Evolutionary conservation across 2,888 invertebrate species (phyloP), one percentile per base, ranked within the genome.

Genomic region (Idaea straminata): DNA sequence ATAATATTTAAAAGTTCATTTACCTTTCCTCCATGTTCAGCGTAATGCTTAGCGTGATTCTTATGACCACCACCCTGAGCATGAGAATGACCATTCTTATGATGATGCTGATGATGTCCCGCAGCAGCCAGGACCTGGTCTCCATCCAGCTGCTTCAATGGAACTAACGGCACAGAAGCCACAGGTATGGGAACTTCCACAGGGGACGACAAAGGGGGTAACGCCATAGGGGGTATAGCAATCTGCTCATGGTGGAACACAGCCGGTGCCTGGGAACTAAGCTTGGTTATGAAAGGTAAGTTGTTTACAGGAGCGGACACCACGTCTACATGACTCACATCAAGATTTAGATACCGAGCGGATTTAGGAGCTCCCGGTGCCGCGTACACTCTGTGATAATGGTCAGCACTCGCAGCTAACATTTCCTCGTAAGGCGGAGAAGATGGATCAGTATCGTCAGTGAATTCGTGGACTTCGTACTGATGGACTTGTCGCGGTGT

Each of bases 11-110:
- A 67, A 57, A 57, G 57, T 60, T 57, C 2, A 64, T 80, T 75
- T 73, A 92, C 93, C 88, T 95, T 94, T 35, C 93, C 94, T 5
- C 94, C 95, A 69, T 94, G 93, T 6, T 92, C 88, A 0, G 86
- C 89, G 69, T 94, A 87, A 70, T 94, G 93, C 16, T 92, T 91
- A 0, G 85, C 88, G 61, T 94, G 93, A 25, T 94, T 89, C 15
- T 90, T 86, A 58, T 93, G 90, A 0, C 95, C 95, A 0, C 94
- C 94, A 0, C 94, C 94, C 3, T 90, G 87, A 61, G 88, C 80
- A 61, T 88, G 83, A 4, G 85, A 85, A 36, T 85, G 84, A 3
- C 81, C 82, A 64, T 88, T 85, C 57, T 85, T 83, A 0, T 87
- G 78, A 35, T 84, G 81, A 64, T 88, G 82, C 47, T 47, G 47